Evolutionary conservation across 1,140 invertebrate genomes (phyloP), one percentile per base, ranked within the genome.

Genomic region (Euwallacea similis): DNA sequence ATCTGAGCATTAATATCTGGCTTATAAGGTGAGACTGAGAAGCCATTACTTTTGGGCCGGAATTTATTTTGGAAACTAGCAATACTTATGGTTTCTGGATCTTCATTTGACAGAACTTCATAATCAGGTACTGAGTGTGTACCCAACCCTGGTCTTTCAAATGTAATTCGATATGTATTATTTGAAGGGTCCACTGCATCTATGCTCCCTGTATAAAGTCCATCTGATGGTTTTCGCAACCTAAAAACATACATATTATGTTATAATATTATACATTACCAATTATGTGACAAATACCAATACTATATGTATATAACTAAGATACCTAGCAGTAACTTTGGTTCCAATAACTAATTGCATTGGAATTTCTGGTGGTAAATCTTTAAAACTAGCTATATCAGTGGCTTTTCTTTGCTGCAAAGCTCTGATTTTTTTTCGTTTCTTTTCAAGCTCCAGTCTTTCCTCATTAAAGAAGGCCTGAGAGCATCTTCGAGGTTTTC

Each of bases 121-220:
- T 91, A 97, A 85, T 98, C 97, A 13, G 95, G 95, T 66, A 99
- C 93, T 65, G 96, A 97, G 82, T 97, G 95, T 9, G 96, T 98
- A 6, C 97, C 97, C 42, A 99, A 84, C 10, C 95, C 96, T 53
- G 89, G 88, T 69, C 96, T 86, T 81, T 99, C 97, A 85, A 99
- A 99, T 0, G 94, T 96, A 66, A 99, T 95, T 77, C 98, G 87
- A 80, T 99, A 99, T n/a, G 94, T 96, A 79, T 97, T 96, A 79
- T 97, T 96, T 6, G 95, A 92, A 2, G 96, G 97, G 80, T 98
- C 96, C n/a, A 98, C 91, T 46, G 96, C 98, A 84, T 98, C 97
- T 72, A 99, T 95, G 50, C 90, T 93, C 7, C 97, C 98, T 65
- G 93, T 96, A 79, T 98, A 99, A 41, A 99, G 85, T 11, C 98